A percentile compares a stretch with the other conserved stretches of the same genome.
Evolutionary conservation across 2,113 vertebrate genomes (phyloP).

Genomic region (Australoheros scitulus): DNA sequence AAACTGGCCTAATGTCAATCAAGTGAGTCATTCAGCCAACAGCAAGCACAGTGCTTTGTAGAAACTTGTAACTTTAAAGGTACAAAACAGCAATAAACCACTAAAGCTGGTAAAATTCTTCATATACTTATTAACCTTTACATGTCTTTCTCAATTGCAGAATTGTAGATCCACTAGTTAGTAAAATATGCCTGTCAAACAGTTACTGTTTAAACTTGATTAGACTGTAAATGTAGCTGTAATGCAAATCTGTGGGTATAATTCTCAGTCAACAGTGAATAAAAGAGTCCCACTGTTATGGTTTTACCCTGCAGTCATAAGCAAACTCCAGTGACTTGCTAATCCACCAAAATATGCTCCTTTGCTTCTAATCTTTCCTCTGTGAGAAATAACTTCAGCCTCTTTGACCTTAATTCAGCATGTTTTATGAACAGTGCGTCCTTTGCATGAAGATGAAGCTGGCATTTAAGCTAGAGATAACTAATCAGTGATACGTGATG

Average conservation of each 20-base stretch:
- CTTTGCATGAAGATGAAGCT: not conserved
- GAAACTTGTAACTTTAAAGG: not conserved
- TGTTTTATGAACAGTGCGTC: constrained; percentile 17
- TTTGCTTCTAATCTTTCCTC: constrained; percentile 63
- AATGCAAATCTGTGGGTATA: not conserved
- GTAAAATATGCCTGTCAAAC: not conserved
- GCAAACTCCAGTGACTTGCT: constrained; percentile 62
- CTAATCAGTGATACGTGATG: not conserved
- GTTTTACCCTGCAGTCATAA: constrained; percentile 49
- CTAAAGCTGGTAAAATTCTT: not conserved
- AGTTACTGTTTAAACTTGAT: not conserved
- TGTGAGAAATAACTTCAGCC: constrained; percentile 52
- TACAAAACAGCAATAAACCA: not conserved
- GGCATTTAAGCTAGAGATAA: constrained; percentile 28
- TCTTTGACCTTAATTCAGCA: constrained; percentile 17
- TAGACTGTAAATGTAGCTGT: not conserved
- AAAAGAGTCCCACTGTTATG: constrained; percentile 9
- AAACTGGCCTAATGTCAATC: not conserved
- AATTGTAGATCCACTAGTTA: not conserved
- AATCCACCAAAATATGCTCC: constrained; percentile 76
- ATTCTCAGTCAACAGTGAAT: constrained; percentile 2
- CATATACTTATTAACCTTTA: not conserved
- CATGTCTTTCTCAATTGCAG: not conserved
- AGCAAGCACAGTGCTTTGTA: not conserved
- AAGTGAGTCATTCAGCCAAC: not conserved